Evolutionary conservation across 2,888 invertebrate genomes (phyloP), one percentile per base, ranked within the genome.

Genomic region (Cephus sareptanus): DNA sequence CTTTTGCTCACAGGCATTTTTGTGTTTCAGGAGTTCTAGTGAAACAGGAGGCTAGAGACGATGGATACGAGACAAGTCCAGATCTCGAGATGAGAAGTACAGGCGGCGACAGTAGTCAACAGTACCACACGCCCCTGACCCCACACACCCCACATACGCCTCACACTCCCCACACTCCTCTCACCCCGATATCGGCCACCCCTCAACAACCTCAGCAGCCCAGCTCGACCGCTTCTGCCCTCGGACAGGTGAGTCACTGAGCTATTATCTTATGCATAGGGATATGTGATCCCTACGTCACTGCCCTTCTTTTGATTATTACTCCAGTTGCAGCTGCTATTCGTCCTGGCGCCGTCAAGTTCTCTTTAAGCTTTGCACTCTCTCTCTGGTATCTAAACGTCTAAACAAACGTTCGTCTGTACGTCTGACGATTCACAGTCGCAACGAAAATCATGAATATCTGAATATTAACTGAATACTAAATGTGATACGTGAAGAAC

Each of bases 41-140:
- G 86, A 91, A 91, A 82, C 94, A 94, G 89, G 97, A 97, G 93
- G 95, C 95, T 88, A 95, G 96, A 89, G 97, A 97, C 93, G 97
- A 97, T 93, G 97, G 97, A 85, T 97, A 97, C 93, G 97, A 97
- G 93, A 97, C 97, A 86, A 96, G 96, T 92, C 96, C 93, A 83
- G 93, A 93, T 90, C 92, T 93, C 90, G 92, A 93, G 90, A 91
- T 93, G 90, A 88, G 91, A 82, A 91, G 91, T 86, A 91, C 90
- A 85, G 91, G 91, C 73, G 91, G 91, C 88, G 91, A 91, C 89
- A 91, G 90, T 84, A 87, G 87, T 80, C 91, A 91, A 84, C 91
- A 91, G 87, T 91, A 91, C 87, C 92, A 91, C 88, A 92, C 91
- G 85, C 91, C 89, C 79, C 87, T 91, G 84, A 91, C 91, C 87